Base-by-base conservation (phyloP, 2,113 vertebrate genomes). In the Ailurus styani region DNA sequence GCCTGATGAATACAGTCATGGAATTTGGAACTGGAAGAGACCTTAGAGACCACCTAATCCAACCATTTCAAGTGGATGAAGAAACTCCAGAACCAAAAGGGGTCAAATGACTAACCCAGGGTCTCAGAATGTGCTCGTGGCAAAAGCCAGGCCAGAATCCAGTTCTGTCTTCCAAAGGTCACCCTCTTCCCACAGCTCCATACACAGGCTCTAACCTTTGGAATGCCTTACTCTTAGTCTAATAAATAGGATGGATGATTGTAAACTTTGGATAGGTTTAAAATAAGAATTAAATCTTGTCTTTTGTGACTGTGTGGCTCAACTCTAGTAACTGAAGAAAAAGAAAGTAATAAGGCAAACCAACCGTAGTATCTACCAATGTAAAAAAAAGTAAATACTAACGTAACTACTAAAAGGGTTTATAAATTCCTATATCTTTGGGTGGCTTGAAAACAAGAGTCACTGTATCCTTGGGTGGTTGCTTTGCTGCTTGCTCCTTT, bases 61-160 rank as follows among this genome's bases (percentile, higher is more conserved):
- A 54, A 60, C 79, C 34, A 88, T 97, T 84, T 90, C 79, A 70
- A 95, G 85, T 93, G 97, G 87, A 95, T 96, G 86, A 55, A 82
- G 57, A 40, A 81, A 27, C 45, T 82, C 2, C 6, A 70, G 93
- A 93, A 93, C 75, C 97, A 97, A 87, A 23, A 87, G 45, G n/a
- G 34, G 70, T 96, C 92, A 97, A 40, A 40, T 70, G 64, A 90
- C 70, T 93, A 78, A 90, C 70, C 64, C 29, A 34, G 40, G 68
- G 31, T 84, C 73, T 89, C 70, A 47, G 75, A 70, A 78, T 64
- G 89, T 88, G 23, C 37, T 77, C 1, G 2, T 31, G 40, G 72
- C 96, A 93, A 91, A 95, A 85, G 18, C 83, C 47, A 82, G 54
- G 75, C 83, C 64, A 75, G 85, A 95, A 77, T 88, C 52, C 55